These are phyloP conservation scores for Ommatoiulus sabulosus DNA, from an alignment of 2,888 invertebrate genomes.

Conservation along the genomic window DNA sequence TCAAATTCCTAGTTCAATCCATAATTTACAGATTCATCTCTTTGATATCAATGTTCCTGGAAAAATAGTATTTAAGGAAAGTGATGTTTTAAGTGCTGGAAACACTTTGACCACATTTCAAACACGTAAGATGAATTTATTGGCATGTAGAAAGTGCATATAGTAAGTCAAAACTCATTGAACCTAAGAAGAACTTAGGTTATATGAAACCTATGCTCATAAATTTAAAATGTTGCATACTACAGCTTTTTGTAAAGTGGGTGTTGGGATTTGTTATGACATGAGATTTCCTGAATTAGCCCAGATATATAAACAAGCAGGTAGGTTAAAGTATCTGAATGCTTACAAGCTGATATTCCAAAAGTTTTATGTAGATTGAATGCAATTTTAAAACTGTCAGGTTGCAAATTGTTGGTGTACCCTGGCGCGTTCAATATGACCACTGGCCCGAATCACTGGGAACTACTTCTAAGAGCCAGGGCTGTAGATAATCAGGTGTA, in stretches of 20 bases:
- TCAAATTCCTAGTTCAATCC: conserved; percentile 18
- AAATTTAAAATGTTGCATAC: neutral
- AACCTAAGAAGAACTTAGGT: neutral
- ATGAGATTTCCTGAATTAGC: conserved; percentile 92
- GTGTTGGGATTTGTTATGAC: conserved; percentile 95
- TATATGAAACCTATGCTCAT: neutral
- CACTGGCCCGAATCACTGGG: conserved; percentile 95
- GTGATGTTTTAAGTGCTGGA: conserved; percentile 84
- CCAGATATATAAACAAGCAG: conserved; percentile 68
- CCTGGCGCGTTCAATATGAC: conserved; percentile 97
- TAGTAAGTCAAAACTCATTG: neutral
- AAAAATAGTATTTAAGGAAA: conserved; percentile 93
- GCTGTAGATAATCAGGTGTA: conserved; percentile 91
- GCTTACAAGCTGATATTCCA: neutral
- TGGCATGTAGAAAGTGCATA: neutral
- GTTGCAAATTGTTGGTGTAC: conserved; percentile 87
- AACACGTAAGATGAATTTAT: conserved; percentile 68
- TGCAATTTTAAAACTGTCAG: conserved; percentile 67
- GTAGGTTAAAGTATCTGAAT: conserved; percentile 66
- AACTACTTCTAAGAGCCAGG: conserved; percentile 81
- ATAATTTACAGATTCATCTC: conserved; percentile 79
- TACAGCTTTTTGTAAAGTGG: conserved; percentile 78
- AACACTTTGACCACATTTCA: conserved; percentile 79
- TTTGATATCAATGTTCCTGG: conserved; percentile 97
- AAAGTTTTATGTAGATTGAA: neutral